Base-by-base conservation (phyloP, 1,140 invertebrate genomes). In the Magallana gigas region DNA sequence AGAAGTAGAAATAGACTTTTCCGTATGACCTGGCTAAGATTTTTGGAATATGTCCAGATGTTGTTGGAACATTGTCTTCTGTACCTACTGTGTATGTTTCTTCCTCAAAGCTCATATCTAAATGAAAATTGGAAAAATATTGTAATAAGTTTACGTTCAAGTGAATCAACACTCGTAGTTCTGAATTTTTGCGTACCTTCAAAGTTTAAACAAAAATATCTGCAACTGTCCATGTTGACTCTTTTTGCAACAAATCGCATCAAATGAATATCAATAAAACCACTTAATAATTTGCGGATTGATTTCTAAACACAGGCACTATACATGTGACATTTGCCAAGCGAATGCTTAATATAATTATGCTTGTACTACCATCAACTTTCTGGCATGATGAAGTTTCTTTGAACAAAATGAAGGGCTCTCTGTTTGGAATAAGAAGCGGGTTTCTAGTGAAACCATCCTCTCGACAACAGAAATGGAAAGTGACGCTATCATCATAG, bases 351-450 rank as follows among this genome's bases (percentile, higher is more conserved):
- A 23, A 23, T 23, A 48, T 48, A 5, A 48, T 48, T 0, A 48
- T 48, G 36, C 36, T 48, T 48, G 2, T 48, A 48, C 36, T 76
- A 76, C 68, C 68, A 29, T 76, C 23, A 36, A 76, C 8, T 4
- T 11, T 36, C 14, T 76, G 68, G 36, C 68, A 76, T 8, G 68
- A 76, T 8, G 68, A 29, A 29, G 68, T 29, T 83, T 83, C 48
- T 83, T 83, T 57, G n/a, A 83, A 83, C 57, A 83, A 7, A 16
- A 83, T 83, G 48, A 83, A 83, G 5, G 81, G 48, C 23, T 83
- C 57, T 83, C 57, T 83, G 81, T 57, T 83, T 57, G 81, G 81
- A 14, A 83, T 7, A 18, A 29, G 48, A 57, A 83, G 36, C 0
- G 81, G 81, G 18, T 83, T 83, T 57, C 81, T 56, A 56, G 81